A percentile compares a stretch with the other conserved stretches of the same genome.
These are phyloP conservation scores for Dasyornis broadbenti DNA, from an alignment of 2,113 vertebrate species.

Conservation along the genomic window DNA sequence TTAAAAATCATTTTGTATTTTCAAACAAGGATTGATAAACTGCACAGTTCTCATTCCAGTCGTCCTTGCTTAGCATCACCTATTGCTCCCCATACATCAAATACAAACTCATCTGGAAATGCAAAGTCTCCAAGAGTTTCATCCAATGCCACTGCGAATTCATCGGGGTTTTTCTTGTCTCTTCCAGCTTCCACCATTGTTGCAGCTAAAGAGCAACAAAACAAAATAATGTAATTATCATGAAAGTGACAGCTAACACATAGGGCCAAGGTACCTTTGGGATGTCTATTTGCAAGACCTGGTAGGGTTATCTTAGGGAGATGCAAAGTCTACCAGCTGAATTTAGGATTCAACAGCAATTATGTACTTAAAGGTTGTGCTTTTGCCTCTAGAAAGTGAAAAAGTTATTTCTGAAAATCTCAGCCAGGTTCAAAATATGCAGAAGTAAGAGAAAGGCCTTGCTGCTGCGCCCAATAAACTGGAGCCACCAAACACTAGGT, in stretches of 20 bases:
- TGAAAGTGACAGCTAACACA: neutral
- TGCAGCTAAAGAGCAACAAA: slow-evolving; percentile 74
- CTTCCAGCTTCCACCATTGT: slow-evolving; percentile 95
- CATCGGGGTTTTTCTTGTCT: slow-evolving; percentile 91
- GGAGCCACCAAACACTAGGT: neutral
- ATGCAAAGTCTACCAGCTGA: neutral
- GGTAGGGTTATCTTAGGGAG: neutral
- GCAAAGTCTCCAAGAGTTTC: slow-evolving; percentile 93
- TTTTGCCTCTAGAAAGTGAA: neutral
- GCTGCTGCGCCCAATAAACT: neutral
- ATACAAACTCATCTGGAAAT: slow-evolving; percentile 95
- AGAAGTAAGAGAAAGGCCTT: neutral
- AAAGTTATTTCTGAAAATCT: neutral
- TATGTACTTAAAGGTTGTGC: neutral
- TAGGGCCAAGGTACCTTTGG: neutral
- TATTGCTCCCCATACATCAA: slow-evolving; percentile 94
- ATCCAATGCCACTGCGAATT: slow-evolving; percentile 90
- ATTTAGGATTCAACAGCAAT: neutral
- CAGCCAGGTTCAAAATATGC: neutral
- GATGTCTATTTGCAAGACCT: neutral
- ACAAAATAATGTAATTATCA: neutral
- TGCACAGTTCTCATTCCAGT: slow-evolving; percentile 45
- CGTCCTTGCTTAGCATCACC: slow-evolving; percentile 87
- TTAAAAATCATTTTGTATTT: neutral
- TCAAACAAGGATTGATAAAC: neutral